phyloP scores from a whole-genome alignment of 2,888 invertebrate species.

The Himalopsyche japonica region DNA sequence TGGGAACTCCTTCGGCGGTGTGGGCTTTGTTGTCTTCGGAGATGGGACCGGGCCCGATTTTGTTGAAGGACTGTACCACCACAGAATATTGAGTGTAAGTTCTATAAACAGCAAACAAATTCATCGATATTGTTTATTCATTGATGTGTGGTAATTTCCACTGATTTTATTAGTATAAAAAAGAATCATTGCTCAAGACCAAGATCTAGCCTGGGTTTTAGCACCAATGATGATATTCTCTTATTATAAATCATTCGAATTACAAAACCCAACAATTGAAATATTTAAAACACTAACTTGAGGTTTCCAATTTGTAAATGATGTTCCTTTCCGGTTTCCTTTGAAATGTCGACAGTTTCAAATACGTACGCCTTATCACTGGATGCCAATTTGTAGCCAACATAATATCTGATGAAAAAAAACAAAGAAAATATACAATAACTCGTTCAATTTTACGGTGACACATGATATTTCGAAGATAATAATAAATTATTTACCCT shows the following conservation, averaged over 20 bases:
- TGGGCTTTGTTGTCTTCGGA: conserved; percentile 88
- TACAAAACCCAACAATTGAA: neutral
- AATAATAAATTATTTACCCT: conserved; percentile 46
- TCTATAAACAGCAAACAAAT: conserved; percentile 49
- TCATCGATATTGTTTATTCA: conserved; percentile 42
- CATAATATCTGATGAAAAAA: conserved; percentile 74
- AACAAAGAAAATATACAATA: neutral
- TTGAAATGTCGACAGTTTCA: conserved; percentile 88
- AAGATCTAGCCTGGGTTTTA: no score
- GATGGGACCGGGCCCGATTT: conserved; percentile 89
- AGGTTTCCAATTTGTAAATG: conserved; percentile 79
- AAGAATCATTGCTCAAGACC: no score
- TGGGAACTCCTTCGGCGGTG: conserved; percentile 92
- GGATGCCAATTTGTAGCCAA: conserved; percentile 83
- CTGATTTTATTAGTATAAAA: no score
- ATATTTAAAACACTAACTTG: conserved; percentile 57
- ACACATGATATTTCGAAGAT: neutral
- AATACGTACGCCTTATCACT: conserved; percentile 86
- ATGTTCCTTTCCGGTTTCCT: conserved; percentile 90
- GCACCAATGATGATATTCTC: no score
- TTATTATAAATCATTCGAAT: neutral
- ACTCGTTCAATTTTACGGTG: no score
- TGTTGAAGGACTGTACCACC: conserved; percentile 93
- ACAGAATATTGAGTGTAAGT: conserved; percentile 96
- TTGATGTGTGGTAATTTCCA: neutral